Percentiles rank a stretch among this genome's conserved stretches.
Evolutionary conservation across 1,140 invertebrate genomes (phyloP).

Genomic region (Apis laboriosa): DNA sequence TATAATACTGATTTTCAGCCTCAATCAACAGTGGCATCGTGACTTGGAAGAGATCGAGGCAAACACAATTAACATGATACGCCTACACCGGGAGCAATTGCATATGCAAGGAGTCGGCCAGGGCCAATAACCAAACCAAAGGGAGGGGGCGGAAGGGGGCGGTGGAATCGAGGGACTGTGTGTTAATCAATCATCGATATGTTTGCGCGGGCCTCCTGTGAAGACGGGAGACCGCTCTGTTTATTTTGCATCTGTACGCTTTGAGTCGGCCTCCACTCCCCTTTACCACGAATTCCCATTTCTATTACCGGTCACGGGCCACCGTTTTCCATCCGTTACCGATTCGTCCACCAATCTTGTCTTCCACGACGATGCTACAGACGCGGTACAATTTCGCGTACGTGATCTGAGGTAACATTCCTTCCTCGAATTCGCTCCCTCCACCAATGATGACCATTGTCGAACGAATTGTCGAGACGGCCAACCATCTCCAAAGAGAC

Average conservation of each 20-base stretch:
- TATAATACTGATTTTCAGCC: constrained; percentile 28
- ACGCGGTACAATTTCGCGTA: constrained; percentile 62
- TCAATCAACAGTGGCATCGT: constrained; percentile 16
- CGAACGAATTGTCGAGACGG: no score
- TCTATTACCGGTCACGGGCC: constrained; percentile 50
- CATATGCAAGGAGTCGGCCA: constrained; percentile 38
- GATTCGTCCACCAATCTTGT: constrained; percentile 16
- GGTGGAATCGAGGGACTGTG: constrained; percentile 16
- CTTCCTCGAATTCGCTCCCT: constrained; percentile 51
- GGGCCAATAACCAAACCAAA: constrained; percentile 7
- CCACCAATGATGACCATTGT: not conserved
- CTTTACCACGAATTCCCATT: constrained; percentile 65
- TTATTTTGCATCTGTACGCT: constrained; percentile 63
- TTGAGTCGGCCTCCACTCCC: constrained; percentile 52
- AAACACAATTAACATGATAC: constrained; percentile 45
- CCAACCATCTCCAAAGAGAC: no score
- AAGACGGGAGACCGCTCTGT: constrained; percentile 55
- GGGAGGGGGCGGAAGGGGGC: not conserved
- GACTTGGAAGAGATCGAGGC: not conserved
- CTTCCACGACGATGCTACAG: constrained; percentile 21
- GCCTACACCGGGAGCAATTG: constrained; percentile 14
- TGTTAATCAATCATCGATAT: constrained; percentile 62
- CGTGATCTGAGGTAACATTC: constrained; percentile 8
- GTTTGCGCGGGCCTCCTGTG: constrained; percentile 49
- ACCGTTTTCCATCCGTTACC: constrained; percentile 4